A percentile compares a stretch with the other conserved stretches of the same genome.
Evolutionary conservation across 2,113 vertebrate species (phyloP).

Genomic region (Anguilla japonica): DNA sequence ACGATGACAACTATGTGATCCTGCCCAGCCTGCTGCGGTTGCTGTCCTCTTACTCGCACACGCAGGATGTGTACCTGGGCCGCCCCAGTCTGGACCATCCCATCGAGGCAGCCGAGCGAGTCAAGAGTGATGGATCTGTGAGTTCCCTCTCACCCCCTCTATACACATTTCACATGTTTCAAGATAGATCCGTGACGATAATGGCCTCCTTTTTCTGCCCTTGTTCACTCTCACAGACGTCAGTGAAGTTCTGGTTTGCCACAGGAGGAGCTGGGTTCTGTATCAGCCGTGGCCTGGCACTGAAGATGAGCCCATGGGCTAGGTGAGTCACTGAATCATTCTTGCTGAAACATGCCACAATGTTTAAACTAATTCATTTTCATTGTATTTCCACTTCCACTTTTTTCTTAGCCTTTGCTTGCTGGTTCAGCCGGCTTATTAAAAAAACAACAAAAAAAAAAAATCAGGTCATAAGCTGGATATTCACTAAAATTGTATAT

Average conservation of each 20-base stretch:
- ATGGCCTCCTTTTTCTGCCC: neutral
- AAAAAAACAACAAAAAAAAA: too few relatives aligned
- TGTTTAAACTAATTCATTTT: neutral
- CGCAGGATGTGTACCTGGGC: constrained; percentile 90
- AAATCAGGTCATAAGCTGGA: too few relatives aligned
- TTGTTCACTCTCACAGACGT: constrained; percentile 63
- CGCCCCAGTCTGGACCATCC: constrained; percentile 94
- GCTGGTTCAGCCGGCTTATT: too few relatives aligned
- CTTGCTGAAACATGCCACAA: neutral
- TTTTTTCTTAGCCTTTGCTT: neutral
- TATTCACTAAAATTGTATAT: too few relatives aligned
- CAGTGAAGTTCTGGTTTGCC: constrained; percentile 96
- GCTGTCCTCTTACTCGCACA: constrained; percentile 87
- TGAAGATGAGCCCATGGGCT: constrained; percentile 99
- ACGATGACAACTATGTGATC: constrained; percentile 97
- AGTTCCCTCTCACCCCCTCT: constrained; percentile 41
- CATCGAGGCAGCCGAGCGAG: constrained; percentile 88
- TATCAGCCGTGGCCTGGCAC: constrained; percentile 90
- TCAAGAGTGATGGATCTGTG: constrained; percentile 86
- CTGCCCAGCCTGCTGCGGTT: constrained; percentile 75
- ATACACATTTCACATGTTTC: neutral
- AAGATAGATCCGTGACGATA: neutral
- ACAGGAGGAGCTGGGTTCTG: constrained; percentile 97
- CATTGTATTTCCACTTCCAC: neutral
- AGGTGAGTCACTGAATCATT: constrained; percentile 68